These are phyloP conservation scores for Stichopus horrens DNA, from an alignment of 53 echinoderm and acorn worm genomes.

Conservation along the genomic window DNA sequence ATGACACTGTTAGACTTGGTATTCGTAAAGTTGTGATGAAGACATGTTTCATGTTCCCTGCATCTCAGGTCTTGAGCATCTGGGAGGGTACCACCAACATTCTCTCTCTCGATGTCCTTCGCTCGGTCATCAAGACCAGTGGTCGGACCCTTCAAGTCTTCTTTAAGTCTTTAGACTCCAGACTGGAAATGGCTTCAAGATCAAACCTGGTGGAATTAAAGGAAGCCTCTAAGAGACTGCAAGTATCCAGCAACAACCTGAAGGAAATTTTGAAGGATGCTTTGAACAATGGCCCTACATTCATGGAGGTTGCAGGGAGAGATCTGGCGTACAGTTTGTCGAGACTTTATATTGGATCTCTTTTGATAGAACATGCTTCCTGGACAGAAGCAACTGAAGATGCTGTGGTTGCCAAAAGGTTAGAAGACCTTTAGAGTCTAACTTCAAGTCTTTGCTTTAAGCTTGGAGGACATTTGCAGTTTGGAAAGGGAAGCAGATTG, in stretches of 20 bases:
- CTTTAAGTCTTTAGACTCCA: conserved; percentile 64
- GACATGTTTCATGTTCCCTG: not conserved
- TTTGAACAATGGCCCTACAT: conserved; percentile 48
- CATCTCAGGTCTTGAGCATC: conserved; percentile 77
- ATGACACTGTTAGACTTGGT: no score
- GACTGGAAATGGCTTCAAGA: conserved; percentile 8
- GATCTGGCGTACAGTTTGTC: conserved; percentile 87
- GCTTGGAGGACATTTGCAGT: no score
- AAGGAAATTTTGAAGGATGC: conserved; percentile 38
- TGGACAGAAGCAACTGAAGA: conserved; percentile 72
- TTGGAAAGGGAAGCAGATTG: no score
- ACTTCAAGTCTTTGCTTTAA: not conserved
- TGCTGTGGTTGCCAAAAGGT: conserved; percentile 71
- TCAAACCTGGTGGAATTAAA: not conserved
- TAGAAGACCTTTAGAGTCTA: not conserved
- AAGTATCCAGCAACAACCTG: conserved; percentile 6
- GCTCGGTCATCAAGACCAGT: conserved; percentile 73
- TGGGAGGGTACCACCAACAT: conserved; percentile 99
- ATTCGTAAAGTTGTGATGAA: not conserved
- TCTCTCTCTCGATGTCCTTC: conserved; percentile 77
- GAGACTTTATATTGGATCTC: conserved; percentile 73
- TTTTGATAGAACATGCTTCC: conserved; percentile 81
- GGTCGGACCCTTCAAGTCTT: conserved; percentile 71
- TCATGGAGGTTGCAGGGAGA: conserved; percentile 77
- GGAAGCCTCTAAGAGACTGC: not conserved